Evolutionary conservation across 2,888 invertebrate genomes (phyloP).

Genomic region (Hypsopygia costalis): DNA sequence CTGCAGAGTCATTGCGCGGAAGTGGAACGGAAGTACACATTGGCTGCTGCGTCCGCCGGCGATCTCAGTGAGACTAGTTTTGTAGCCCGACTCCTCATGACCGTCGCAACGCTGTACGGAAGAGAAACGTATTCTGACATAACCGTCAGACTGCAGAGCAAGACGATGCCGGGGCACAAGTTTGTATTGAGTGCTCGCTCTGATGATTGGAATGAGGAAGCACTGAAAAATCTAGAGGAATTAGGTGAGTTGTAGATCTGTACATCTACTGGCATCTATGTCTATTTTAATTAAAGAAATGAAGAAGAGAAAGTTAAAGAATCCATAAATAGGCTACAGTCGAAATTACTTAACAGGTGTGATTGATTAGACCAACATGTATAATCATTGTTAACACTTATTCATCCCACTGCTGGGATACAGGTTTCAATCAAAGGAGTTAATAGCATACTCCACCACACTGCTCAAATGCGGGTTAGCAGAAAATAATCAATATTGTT

Average conservation of each 20-base stretch:
- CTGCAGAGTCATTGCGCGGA: slow-evolving; percentile 90
- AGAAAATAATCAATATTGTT: too few relatives aligned
- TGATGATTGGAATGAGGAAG: slow-evolving; percentile 90
- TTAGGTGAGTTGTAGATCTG: slow-evolving; percentile 76
- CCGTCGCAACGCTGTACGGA: slow-evolving; percentile 90
- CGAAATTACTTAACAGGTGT: too few relatives aligned
- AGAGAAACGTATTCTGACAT: slow-evolving; percentile 92
- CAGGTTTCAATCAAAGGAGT: too few relatives aligned
- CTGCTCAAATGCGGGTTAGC: too few relatives aligned
- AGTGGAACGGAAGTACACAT: slow-evolving; percentile 91
- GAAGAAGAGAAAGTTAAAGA: too few relatives aligned
- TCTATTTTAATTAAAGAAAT: too few relatives aligned
- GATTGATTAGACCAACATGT: too few relatives aligned
- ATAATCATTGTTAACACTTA: too few relatives aligned
- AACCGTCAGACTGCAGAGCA: slow-evolving; percentile 85
- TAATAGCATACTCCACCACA: too few relatives aligned
- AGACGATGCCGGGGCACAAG: slow-evolving; percentile 90
- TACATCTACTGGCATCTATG: too few relatives aligned
- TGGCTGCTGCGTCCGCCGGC: slow-evolving; percentile 85
- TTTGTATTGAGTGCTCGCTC: slow-evolving; percentile 94
- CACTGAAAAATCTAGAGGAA: slow-evolving; percentile 83
- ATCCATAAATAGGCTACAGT: too few relatives aligned
- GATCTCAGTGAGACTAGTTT: slow-evolving; percentile 88
- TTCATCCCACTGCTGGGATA: too few relatives aligned
- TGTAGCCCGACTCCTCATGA: slow-evolving; percentile 89